A percentile compares a stretch with the other conserved stretches of the same genome.
phyloP scores from a whole-genome alignment of 2,888 invertebrate genomes.

The Drosophila percnosoma region DNA sequence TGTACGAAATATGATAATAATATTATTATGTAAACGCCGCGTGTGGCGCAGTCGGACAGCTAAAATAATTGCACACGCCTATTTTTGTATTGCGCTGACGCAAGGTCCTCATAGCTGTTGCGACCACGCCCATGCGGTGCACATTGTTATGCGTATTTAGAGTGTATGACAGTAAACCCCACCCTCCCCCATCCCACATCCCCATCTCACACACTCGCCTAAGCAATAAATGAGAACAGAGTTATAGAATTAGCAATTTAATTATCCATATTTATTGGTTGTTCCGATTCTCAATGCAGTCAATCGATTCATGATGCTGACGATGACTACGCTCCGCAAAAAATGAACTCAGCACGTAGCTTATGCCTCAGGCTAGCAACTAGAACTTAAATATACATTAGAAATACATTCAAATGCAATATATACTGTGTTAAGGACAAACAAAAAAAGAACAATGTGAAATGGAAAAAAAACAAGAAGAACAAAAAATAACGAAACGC shows the following conservation, averaged over 20 bases:
- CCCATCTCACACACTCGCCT: constrained; percentile 11
- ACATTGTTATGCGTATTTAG: constrained; percentile 57
- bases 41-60: constrained; percentile 48
- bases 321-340: not conserved
- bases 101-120: constrained; percentile 70
- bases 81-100: constrained; percentile 15
- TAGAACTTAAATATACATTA: constrained; percentile 22
- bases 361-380: constrained; percentile 14
- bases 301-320: not conserved
- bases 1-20: constrained; percentile 57
- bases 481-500: constrained; percentile 19
- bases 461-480: constrained; percentile 3
- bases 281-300: constrained; percentile 15
- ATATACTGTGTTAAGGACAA: constrained; percentile 5
- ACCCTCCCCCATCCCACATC: not conserved
- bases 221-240: constrained; percentile 51
- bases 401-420: constrained; percentile 14
- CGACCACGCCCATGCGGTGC: constrained; percentile 31
- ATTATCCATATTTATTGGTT: constrained; percentile 13
- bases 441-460: constrained; percentile 14
- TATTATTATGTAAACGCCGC: constrained; percentile 54
- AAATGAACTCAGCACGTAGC: constrained; percentile 6
- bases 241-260: constrained; percentile 22
- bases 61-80: constrained; percentile 53
- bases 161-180: constrained; percentile 31